Evolutionary conservation across 2,113 vertebrate genomes (phyloP), one percentile per base, ranked within the genome.

Genomic region (Pithys albifrons): DNA sequence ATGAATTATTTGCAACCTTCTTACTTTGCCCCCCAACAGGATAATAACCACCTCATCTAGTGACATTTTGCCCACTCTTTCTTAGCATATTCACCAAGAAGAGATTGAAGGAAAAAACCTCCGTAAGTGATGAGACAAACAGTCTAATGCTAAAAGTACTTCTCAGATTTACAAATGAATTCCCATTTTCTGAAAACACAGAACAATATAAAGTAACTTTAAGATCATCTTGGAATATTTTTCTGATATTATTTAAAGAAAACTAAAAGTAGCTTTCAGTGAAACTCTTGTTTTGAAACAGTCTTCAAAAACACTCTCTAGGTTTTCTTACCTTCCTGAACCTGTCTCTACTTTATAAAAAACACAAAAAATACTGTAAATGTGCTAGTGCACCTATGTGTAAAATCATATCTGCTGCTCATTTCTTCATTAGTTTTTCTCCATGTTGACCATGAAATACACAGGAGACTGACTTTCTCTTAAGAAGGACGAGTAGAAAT

Each of bases 31-130:
- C 37, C 28, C 39, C 65, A 48, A 35, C 66, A 76, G 27, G 16
- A 52, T 67, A 85, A 66, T 8, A 89, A 77, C 11, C 3, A 22
- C 33, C 27, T 81, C 15, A 61, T 31, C 59, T 78, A 80, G 23
- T 4, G 93, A 35, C 31, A n/a, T 92, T 85, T 94, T 72, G 22
- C 28, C 48, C 48, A 58, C 12, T 82, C 20, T 85, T 92, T 92
- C 57, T 93, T 58, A 69, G 23, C 39, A 41, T 70, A 41, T 54
- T 85, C 58, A 20, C 4, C 29, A 54, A 39, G 12, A 33, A 76
- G 9, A 10, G 3, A 13, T 28, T 91, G 59, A 78, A 69, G 37
- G 20, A 84, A 95, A 95, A 88, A 61, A 12, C 0, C 14, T 84
- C 19, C 33, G 3, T 39, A 57, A 37, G 28, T 84, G 51, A 23